phyloP scores from a whole-genome alignment of 2,888 invertebrate genomes.

The Horisme vitalbata region DNA sequence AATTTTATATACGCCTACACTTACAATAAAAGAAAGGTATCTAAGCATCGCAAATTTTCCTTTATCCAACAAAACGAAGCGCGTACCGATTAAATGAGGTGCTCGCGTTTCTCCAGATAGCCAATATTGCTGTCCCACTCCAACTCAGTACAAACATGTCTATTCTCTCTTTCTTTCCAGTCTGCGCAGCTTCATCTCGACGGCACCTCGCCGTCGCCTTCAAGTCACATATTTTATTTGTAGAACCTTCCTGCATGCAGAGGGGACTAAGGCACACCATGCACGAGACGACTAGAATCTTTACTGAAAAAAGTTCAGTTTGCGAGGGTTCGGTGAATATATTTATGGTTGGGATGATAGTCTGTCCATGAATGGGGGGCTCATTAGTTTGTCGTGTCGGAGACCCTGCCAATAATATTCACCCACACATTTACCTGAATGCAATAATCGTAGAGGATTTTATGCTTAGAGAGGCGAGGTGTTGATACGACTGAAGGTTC shows the following conservation, averaged over 20 bases:
- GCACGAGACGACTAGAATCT: conserved; percentile 51
- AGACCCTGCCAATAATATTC: conserved; percentile 77
- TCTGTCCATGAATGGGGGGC: conserved; percentile 54
- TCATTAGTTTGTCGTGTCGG: conserved; percentile 62
- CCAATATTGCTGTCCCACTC: conserved; percentile 56
- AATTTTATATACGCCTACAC: conserved; percentile 31
- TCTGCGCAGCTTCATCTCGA: conserved; percentile 75
- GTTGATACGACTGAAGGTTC: conserved; percentile 50
- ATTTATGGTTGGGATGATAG: conserved; percentile 32
- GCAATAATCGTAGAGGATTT: conserved; percentile 69
- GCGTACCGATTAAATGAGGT: conserved; percentile 82
- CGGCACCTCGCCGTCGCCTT: conserved; percentile 80
- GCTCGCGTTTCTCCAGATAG: conserved; percentile 82
- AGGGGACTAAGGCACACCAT: conserved; percentile 68
- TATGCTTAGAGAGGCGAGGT: conserved; percentile 59
- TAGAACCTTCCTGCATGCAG: conserved; percentile 79
- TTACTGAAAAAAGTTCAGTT: conserved; percentile 38
- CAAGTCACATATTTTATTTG: conserved; percentile 83
- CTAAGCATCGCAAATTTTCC: conserved; percentile 70
- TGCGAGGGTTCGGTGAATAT: conserved; percentile 26
- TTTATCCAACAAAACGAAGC: conserved; percentile 77
- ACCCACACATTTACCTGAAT: conserved; percentile 70
- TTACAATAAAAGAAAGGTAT: conserved; percentile 44
- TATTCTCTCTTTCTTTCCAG: conserved; percentile 55
- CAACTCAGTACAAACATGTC: conserved; percentile 33